phyloP scores from a whole-genome alignment of 2,113 vertebrate species.

The Myocastor coypus region DNA sequence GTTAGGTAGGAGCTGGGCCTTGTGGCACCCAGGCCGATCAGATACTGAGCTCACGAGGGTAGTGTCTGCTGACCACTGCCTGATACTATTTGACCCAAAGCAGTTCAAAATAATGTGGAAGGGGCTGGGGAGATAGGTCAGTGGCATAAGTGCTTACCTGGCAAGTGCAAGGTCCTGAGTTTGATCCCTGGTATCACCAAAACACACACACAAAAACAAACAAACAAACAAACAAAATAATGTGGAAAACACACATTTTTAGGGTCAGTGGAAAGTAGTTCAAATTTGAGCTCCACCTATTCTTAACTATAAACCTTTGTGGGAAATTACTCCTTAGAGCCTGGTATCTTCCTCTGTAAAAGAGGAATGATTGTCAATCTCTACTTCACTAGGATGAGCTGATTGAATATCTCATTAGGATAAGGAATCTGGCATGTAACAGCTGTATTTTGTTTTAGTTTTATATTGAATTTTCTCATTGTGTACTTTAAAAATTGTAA shows the following conservation, averaged over 20 bases:
- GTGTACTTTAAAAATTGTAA: not conserved
- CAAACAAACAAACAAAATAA: not conserved
- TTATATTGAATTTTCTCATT: conserved; percentile 20
- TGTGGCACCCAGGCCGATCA: not conserved
- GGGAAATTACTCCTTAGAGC: conserved; percentile 3
- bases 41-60: not conserved
- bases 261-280: not conserved
- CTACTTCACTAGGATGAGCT: not conserved
- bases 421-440: not conserved
- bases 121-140: too few species aligned
- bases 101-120: conserved; percentile 29
- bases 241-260: conserved; percentile 18
- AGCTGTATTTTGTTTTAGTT: not conserved
- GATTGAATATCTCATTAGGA: not conserved
- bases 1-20: not conserved
- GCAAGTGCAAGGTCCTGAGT: too few species aligned
- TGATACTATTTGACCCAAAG: not conserved
- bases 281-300: conserved; percentile 6
- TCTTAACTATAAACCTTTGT: not conserved
- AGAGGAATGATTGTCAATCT: not conserved
- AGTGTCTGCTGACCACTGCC: not conserved
- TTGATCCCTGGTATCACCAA: too few species aligned
- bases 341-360: conserved; percentile 26
- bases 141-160: too few species aligned
- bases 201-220: too few species aligned